Conservation (phyloP, 2,113 vertebrate species). For the Montifringilla adamsi region DNA sequence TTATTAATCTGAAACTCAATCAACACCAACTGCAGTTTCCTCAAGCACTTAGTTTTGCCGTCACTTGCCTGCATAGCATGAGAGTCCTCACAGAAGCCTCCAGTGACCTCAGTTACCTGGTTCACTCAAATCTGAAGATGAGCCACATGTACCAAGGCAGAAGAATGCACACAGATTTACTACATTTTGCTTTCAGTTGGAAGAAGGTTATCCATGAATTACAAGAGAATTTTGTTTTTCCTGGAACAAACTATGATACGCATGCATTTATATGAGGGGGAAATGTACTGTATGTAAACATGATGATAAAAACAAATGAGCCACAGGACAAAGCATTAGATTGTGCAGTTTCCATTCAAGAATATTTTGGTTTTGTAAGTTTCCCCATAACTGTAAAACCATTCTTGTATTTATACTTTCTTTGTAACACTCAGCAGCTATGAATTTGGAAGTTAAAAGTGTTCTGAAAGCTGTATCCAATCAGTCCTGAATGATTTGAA, state of each 20-base stretch:
- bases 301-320: neutral
- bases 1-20: neutral
- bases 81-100: neutral
- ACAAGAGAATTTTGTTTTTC: neutral
- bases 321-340: neutral
- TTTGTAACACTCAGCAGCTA: constrained; percentile 25
- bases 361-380: neutral
- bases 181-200: neutral
- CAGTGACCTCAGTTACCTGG: neutral
- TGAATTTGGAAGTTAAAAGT: constrained; percentile 63
- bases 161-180: neutral
- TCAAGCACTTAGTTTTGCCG: neutral
- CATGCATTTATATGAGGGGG: neutral
- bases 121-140: neutral
- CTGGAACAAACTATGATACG: neutral
- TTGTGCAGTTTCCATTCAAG: neutral
- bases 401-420: constrained; percentile 41
- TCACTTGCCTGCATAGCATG: neutral
- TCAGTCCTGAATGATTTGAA: constrained; percentile 79
- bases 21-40: neutral
- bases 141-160: neutral
- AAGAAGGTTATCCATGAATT: neutral
- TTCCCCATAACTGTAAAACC: neutral
- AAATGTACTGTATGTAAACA: neutral
- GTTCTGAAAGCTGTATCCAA: constrained; percentile 84